These are phyloP conservation scores for Aleadryas rufinucha DNA, from an alignment of 2,113 vertebrate species.

Conservation along the genomic window DNA sequence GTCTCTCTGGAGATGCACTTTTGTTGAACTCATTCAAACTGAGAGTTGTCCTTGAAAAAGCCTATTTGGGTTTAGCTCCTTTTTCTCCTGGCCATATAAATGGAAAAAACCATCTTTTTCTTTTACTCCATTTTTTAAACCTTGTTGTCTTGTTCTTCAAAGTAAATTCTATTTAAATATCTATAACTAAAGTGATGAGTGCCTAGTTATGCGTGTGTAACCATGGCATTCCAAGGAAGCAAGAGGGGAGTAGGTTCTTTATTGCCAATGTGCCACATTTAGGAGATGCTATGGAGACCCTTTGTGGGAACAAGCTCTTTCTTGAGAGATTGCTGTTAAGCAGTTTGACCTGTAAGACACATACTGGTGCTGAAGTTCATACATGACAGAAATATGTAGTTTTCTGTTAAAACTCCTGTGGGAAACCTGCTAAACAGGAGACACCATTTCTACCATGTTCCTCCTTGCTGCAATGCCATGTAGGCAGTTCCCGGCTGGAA, in stretches of 20 bases:
- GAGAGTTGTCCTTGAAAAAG: not conserved
- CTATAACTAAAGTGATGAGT: not conserved
- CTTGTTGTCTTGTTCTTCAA: not conserved
- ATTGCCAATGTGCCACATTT: not conserved
- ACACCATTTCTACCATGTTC: accelerated
- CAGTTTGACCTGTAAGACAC: not conserved
- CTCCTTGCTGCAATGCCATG: not conserved
- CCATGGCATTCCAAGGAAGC: not conserved
- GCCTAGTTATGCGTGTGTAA: not conserved
- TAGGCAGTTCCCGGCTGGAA: accelerated
- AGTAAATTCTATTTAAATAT: not conserved
- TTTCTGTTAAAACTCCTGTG: not conserved
- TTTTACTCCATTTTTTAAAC: not conserved
- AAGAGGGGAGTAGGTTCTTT: not conserved
- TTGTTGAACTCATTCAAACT: not conserved
- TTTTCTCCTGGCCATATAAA: not conserved
- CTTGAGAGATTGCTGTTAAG: not conserved
- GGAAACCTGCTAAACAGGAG: not conserved
- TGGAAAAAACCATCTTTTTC: not conserved
- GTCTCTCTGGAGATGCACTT: not conserved
- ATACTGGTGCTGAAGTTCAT: not conserved
- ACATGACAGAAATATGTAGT: accelerated
- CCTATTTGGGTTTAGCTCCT: not conserved
- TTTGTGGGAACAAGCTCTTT: not conserved
- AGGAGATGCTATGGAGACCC: not conserved